Evolutionary conservation across 2,797 vertebrate species (phyloP).

Genomic region (Acrossocheilus wenchowensis): DNA sequence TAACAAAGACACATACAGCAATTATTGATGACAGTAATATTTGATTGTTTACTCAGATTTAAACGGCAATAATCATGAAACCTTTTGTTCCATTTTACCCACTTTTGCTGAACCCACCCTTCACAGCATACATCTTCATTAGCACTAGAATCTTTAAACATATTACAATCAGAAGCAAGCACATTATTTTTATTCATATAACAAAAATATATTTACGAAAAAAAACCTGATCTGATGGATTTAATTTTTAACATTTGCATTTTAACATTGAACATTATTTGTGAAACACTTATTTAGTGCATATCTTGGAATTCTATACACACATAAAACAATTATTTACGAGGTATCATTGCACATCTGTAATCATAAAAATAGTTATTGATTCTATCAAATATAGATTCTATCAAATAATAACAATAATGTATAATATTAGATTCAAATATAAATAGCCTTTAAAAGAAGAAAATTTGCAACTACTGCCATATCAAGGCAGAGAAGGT

Average conservation of each 20-base stretch:
- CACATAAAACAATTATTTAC: background rate
- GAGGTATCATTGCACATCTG: background rate
- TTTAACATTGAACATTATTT: background rate
- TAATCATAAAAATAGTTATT: background rate
- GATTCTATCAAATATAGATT: background rate
- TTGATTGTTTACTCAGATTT: background rate
- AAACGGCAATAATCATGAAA: background rate
- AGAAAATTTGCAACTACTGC: background rate
- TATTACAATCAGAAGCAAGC: background rate
- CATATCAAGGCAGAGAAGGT: background rate
- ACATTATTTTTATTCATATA: slow-evolving; percentile 1
- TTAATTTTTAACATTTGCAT: background rate
- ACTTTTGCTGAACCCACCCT: too few species aligned
- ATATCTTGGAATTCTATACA: background rate
- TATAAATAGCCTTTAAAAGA: slow-evolving; percentile 8
- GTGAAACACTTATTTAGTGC: background rate
- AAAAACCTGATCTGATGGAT: background rate
- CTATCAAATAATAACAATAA: background rate
- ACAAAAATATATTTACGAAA: background rate
- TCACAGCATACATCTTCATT: background rate
- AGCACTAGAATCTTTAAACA: background rate
- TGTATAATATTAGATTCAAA: background rate
- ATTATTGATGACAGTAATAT: background rate
- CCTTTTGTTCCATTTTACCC: background rate
- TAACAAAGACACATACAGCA: background rate